These are phyloP conservation scores for Onychostruthus taczanowskii DNA, from an alignment of 2,113 vertebrate species.

Conservation along the genomic window DNA sequence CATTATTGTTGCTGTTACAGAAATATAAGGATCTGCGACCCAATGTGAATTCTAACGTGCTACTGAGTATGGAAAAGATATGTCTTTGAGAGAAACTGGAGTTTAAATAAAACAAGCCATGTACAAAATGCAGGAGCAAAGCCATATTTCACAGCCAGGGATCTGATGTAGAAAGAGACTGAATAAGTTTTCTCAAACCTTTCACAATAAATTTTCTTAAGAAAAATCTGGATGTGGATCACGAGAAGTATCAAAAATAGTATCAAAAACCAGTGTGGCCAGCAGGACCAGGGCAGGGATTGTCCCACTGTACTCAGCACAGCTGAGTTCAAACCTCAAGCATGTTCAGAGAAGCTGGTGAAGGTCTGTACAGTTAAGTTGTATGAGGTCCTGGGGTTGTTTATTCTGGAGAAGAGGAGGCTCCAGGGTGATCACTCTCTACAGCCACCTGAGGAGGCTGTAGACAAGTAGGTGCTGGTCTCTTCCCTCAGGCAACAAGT, in stretches of 20 bases:
- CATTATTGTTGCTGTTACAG: neutral
- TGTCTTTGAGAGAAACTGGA: neutral
- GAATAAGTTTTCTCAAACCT: neutral
- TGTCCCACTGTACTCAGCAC: neutral
- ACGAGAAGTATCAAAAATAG: neutral
- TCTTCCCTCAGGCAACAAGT: neutral
- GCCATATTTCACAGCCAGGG: neutral
- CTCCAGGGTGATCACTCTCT: neutral
- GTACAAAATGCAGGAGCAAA: neutral
- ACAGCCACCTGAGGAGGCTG: neutral
- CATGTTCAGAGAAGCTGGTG: neutral
- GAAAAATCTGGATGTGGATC: neutral
- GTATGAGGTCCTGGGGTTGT: neutral
- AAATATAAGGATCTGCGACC: neutral
- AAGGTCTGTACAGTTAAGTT: neutral
- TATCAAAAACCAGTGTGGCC: neutral
- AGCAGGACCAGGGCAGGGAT: neutral
- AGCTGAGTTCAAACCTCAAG: neutral
- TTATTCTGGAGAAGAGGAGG: neutral
- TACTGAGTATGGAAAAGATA: accelerated
- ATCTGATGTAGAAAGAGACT: neutral
- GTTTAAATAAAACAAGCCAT: neutral
- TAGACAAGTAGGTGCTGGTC: neutral
- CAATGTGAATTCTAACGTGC: neutral
- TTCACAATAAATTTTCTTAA: neutral